Evolutionary conservation across 2,113 vertebrate species (phyloP), one percentile per base, ranked within the genome.

Genomic region (Acanthisitta chloris): DNA sequence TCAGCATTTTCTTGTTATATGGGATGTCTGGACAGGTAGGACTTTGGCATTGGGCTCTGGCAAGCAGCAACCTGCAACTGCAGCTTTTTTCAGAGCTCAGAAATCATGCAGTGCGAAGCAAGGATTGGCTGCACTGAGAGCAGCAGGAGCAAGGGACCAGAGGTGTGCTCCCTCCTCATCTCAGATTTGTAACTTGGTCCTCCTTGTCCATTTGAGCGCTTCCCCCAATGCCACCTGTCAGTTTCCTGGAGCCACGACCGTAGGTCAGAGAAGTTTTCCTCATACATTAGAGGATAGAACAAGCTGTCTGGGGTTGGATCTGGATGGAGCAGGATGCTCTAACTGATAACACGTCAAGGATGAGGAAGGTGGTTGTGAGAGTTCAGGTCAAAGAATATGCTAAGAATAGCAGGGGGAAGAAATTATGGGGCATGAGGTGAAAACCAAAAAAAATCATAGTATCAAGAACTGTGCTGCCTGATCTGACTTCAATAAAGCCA

Each of bases 11-110:
- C 92, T 91, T 77, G 86, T 61, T 94, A 78, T 66, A 45, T 77
- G 86, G 94, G 91, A 81, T 97, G 97, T 97, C 93, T 97, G 95
- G 96, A 92, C 94, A 97, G 94, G 94, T 96, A 88, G 86, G 84
- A 96, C 55, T 83, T 34, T 70, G 88, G 88, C 96, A 96, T 86
- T 90, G 66, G 82, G 67, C 91, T 96, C 81, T 97, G 94, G 92
- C 98, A 98, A 96, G 98, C 92, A 89, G 69, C 88, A 96, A 76
- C 97, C 84, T 96, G 97, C 89, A 95, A 92, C 74, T 84, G 92
- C 90, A 97, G 96, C 96, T 96, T 92, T 96, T 98, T 94, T 82
- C 64, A 54, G 73, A 92, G 93, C 78, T 96, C 81, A 29, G 24
- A 95, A 96, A 71, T 58, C 93, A 91, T 42, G 19, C 70, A 61